These are phyloP conservation scores for Kradibia gibbosae DNA, from an alignment of 1,140 invertebrate species.

Conservation along the genomic window DNA sequence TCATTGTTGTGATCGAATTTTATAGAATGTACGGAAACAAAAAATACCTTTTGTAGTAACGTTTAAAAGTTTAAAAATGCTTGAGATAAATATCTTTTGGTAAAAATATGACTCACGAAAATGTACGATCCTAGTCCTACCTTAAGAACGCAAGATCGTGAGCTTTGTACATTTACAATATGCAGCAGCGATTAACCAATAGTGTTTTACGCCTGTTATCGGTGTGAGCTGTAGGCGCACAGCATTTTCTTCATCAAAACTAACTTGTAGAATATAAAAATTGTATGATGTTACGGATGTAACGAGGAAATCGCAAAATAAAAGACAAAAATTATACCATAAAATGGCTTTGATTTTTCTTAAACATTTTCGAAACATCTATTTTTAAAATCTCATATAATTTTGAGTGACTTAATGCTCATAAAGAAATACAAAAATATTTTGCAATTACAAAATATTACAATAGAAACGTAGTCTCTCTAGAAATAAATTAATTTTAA, in stretches of 20 bases:
- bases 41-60: slow-evolving; percentile 48
- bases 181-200: slow-evolving; percentile 43
- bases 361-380: not conserved
- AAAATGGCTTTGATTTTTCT: not conserved
- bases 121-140: slow-evolving; percentile 54
- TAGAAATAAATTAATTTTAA: slow-evolving; percentile 53
- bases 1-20: slow-evolving; percentile 46
- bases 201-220: slow-evolving; percentile 41
- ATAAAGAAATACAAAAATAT: slow-evolving; percentile 50
- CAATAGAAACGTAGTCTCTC: slow-evolving; percentile 35
- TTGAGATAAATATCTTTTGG: slow-evolving; percentile 42
- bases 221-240: slow-evolving; percentile 43
- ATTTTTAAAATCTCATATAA: not conserved
- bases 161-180: slow-evolving; percentile 67
- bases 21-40: slow-evolving; percentile 40
- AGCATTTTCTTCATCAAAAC: slow-evolving; percentile 50
- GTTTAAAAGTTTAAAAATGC: slow-evolving; percentile 32
- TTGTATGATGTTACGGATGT: slow-evolving; percentile 48
- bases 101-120: slow-evolving; percentile 50
- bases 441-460: slow-evolving; percentile 51
- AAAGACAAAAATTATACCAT: slow-evolving; percentile 48
- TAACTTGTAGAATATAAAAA: slow-evolving; percentile 51
- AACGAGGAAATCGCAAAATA: slow-evolving; percentile 50
- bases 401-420: slow-evolving; percentile 44
- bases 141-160: slow-evolving; percentile 53